phyloP scores from a whole-genome alignment of 2,113 vertebrate genomes.

The Calcarius ornatus region DNA sequence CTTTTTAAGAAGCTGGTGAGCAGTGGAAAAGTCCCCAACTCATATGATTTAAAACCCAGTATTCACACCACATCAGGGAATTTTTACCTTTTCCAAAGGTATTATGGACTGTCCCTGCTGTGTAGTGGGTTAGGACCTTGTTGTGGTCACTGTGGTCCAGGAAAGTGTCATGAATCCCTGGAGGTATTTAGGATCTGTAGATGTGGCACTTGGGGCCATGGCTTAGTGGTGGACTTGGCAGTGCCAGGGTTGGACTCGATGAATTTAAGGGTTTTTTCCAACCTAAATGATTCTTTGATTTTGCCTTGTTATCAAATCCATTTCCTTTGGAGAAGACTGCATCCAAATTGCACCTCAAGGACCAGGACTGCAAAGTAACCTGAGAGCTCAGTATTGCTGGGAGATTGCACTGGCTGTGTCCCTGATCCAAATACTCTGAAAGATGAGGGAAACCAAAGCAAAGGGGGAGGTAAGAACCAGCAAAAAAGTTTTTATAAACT shows the following conservation, averaged over 20 bases:
- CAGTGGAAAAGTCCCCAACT: background rate
- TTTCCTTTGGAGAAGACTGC: background rate
- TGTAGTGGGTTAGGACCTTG: fast-evolving
- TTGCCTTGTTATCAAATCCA: background rate
- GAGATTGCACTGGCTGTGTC: background rate
- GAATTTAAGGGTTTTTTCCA: background rate
- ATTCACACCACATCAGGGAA: background rate
- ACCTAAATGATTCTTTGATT: background rate
- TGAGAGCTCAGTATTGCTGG: background rate
- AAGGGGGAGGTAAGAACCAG: background rate
- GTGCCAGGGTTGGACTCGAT: fast-evolving
- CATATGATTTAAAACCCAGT: background rate
- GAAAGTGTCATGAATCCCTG: background rate
- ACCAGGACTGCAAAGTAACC: background rate
- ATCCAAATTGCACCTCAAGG: background rate
- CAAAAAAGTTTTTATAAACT: fast-evolving
- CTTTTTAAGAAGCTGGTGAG: background rate
- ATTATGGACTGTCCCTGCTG: fast-evolving
- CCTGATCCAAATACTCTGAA: background rate
- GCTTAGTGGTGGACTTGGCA: background rate
- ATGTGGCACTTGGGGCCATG: fast-evolving
- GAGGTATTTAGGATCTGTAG: background rate
- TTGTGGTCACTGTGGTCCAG: background rate
- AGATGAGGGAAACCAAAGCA: background rate
- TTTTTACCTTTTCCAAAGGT: background rate